Evolutionary conservation across 2,797 vertebrate genomes (phyloP), one percentile per base, ranked within the genome.

Genomic region (Tachyglossus aculeatus): DNA sequence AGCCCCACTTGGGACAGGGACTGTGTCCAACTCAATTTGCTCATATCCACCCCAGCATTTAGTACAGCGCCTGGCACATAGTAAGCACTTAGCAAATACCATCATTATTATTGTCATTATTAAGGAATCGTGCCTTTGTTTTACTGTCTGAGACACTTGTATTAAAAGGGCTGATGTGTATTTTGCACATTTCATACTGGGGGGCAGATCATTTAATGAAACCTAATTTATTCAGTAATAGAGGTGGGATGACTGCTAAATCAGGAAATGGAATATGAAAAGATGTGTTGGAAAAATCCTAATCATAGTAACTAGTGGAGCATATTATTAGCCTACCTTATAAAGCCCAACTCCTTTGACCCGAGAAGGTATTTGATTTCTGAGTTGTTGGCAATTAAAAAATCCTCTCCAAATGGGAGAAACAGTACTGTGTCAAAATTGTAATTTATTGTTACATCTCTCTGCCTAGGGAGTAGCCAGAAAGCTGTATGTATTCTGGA

Each of bases 341-440:
- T 68, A 33, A 36, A 60, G 16, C 45, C 15, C 52, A 55, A 36
- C 55, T 67, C 55, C 74, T 78, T 80, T 65, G 68, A 59, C 32
- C 39, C 54, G 63, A 52, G 22, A 12, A 48, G 9, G 67, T 43
- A 55, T 56, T 82, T 71, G 50, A 57, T 74, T 70, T 64, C 12
- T 74, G 11, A 27, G 18, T n/a, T 55, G 57, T 74, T 77, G 36
- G 32, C 56, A 65, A 40, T 43, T 70, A 22, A 84, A n/a, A 86
- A 78, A 55, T 16, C 13, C 9, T 1, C 6, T 29, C 1, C 16
- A 19, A 21, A 15, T 62, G 55, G 41, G 36, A 66, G 9, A 71
- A 52, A 65, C 52, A 38, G 25, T 40, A 15, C 15, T 4, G 0
- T 34, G 34, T 64, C 19, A 1, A 48, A 55, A 50, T 21, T 58